These are phyloP conservation scores for Uria aalge DNA, from an alignment of 2,113 vertebrate species.

Conservation along the genomic window DNA sequence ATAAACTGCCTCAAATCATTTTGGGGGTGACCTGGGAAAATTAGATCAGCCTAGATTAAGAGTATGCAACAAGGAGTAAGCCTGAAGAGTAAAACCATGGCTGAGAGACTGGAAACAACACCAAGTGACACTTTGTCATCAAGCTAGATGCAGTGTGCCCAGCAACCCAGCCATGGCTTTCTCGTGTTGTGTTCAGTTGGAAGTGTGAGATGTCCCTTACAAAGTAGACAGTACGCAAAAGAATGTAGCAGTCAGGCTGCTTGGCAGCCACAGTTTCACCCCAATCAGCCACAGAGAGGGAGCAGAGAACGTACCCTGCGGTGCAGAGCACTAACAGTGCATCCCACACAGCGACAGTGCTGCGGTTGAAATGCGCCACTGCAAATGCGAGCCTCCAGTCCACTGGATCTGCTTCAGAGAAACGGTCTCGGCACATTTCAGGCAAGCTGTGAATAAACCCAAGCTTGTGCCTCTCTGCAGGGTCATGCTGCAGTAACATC, in stretches of 20 bases:
- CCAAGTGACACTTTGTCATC: background rate
- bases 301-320: background rate
- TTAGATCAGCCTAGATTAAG: background rate
- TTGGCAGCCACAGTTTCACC: background rate
- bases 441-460: background rate
- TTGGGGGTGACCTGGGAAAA: background rate
- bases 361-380: background rate
- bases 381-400: background rate
- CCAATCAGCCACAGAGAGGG: background rate
- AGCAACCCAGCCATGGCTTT: background rate
- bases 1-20: background rate
- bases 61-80: background rate
- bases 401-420: background rate
- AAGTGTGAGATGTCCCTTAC: background rate
- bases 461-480: background rate
- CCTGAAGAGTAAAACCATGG: background rate
- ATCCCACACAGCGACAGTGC: background rate
- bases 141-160: accelerated
- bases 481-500: background rate
- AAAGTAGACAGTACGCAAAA: background rate
- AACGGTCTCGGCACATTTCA: background rate
- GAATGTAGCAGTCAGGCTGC: background rate
- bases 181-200: background rate
- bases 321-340: background rate
- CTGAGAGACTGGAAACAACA: background rate